Evolutionary conservation across 1,140 invertebrate species (phyloP), one percentile per base, ranked within the genome.

Genomic region (Bursaphelenchus mucronatus): DNA sequence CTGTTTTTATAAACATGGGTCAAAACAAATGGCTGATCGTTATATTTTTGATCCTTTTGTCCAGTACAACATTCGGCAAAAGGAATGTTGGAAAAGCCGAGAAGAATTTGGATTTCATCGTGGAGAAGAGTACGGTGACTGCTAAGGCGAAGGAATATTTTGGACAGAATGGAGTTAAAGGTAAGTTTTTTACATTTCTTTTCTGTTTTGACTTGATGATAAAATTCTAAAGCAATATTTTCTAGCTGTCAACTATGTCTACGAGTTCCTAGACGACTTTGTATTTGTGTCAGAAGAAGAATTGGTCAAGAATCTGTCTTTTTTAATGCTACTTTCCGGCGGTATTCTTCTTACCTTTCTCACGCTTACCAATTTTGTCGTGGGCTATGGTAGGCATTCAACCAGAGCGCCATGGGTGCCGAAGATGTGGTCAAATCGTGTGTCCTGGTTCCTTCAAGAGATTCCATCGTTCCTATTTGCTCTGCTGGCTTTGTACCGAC

Each of bases 371-470:
- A 58, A 64, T 17, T 40, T 64, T 47, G 68, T 58, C 46, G 68
- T 63, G n/a, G 46, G 47, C 11, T 70, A 70, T 58, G 68, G 68
- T 40, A 53, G 68, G n/a, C 72, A 70, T 43, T 61, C 41, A 13
- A 11, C n/a, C 10, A 41, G 52, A 55, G 62, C 68, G 57, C 0
- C 40, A 11, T 21, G 11, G 15, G 69, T 40, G 17, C 70, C 41
- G 30, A 75, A 19, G 73, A 74, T 13, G 73, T 72, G 17, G 30
- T 30, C 30, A 5, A 30, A 30, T 30, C 64, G 53, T 11, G 15
- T 67, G 13, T 49, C 15, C 8, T 71, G 67, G 70, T 54, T 70
- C 51, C 17, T 71, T 8, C 72, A 71, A 44, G 70, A 71, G 47
- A 9, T 63, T 5, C 70, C 70, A 51, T 74, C 71, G 21, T 44